A percentile compares a stretch with the other conserved stretches of the same genome.
Conservation (phyloP, 2,113 vertebrate genomes). For the Silurus glanis region DNA sequence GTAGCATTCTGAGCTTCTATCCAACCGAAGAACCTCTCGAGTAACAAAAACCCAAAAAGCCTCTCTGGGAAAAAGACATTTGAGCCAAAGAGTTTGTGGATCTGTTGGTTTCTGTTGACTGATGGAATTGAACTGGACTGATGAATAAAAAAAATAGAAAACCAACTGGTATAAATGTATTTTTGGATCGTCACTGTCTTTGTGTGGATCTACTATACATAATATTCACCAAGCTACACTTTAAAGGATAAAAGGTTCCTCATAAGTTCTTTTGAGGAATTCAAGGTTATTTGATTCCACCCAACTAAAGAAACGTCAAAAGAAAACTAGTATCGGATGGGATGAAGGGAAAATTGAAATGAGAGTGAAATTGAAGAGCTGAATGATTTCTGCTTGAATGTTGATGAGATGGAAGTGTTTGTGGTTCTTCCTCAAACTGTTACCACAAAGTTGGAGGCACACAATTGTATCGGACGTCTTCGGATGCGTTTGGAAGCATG, state of each 20-base stretch:
- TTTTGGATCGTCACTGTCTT: not conserved
- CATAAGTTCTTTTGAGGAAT: not conserved
- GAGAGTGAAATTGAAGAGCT: not conserved
- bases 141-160: slow-evolving; percentile 24
- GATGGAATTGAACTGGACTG: not conserved
- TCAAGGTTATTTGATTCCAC: not conserved
- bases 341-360: not conserved
- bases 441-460: no score
- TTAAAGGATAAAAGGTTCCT: not conserved
- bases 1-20: not conserved
- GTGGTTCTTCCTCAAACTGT: no score
- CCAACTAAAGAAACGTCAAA: not conserved
- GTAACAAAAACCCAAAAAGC: not conserved
- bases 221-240: not conserved
- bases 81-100: not conserved
- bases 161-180: not conserved
- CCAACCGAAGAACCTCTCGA: not conserved
- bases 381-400: not conserved
- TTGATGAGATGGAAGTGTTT: not conserved
- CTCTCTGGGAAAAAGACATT: not conserved
- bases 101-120: not conserved
- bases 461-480: no score
- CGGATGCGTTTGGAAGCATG: no score
- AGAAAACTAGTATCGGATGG: not conserved
- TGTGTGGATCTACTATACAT: not conserved